phyloP scores from a whole-genome alignment of 2,797 vertebrate genomes.

The Merluccius polli region DNA sequence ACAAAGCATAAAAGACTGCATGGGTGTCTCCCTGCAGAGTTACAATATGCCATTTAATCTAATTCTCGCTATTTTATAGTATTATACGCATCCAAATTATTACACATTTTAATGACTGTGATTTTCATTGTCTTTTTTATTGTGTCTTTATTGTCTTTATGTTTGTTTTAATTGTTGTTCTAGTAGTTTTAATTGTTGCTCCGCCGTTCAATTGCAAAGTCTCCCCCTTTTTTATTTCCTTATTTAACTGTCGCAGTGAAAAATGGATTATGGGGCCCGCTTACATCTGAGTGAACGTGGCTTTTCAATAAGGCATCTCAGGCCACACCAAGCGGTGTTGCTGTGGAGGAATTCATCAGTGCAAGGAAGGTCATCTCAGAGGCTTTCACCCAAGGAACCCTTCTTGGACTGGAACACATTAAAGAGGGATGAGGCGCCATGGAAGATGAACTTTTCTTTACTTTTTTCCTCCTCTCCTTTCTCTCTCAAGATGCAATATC shows the following conservation, averaged over 20 bases:
- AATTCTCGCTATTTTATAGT: not conserved
- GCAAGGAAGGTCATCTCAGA: constrained; percentile 42
- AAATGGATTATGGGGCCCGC: constrained; percentile 30
- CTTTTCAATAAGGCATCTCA: constrained; percentile 36
- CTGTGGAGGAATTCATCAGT: constrained; percentile 41
- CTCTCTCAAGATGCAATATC: constrained; percentile 39
- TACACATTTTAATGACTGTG: not conserved
- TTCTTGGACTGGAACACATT: constrained; percentile 54
- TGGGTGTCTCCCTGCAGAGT: not conserved
- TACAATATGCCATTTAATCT: not conserved
- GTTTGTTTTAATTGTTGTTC: not conserved
- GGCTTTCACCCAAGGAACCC: constrained; percentile 32
- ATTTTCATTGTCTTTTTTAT: not conserved
- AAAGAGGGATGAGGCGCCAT: constrained; percentile 53
- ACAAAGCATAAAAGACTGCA: not conserved
- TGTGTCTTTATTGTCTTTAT: not conserved
- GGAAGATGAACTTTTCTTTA: constrained; percentile 45
- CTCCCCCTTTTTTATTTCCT: not conserved
- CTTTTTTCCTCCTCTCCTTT: constrained; percentile 44
- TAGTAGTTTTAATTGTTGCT: not conserved
- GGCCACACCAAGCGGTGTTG: constrained; percentile 13
- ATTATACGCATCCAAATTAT: not conserved
- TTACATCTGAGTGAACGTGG: constrained; percentile 37
- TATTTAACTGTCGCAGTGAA: not conserved
- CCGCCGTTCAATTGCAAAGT: not conserved